Evolutionary conservation across 2,797 vertebrate genomes (phyloP).

Genomic region (Sebastes steindachneri): DNA sequence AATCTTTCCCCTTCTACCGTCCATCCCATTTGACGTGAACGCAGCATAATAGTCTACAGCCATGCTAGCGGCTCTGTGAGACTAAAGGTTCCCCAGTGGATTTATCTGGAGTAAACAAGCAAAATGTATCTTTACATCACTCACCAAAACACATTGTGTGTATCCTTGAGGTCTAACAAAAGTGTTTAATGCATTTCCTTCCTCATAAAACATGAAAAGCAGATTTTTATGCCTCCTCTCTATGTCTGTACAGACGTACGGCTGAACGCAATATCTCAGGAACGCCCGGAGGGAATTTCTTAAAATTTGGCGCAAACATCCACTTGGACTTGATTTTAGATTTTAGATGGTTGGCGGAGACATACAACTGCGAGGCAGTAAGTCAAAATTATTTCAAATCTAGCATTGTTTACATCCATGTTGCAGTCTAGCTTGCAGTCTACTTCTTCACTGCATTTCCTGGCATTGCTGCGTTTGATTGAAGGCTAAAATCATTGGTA

Average conservation of each 20-base stretch:
- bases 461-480: neutral
- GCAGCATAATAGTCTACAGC: neutral
- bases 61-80: neutral
- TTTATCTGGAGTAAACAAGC: neutral
- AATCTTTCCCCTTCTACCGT: neutral
- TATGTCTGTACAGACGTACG: no score
- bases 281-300: no score
- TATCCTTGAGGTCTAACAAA: neutral
- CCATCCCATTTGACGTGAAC: neutral
- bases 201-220: neutral
- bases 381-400: neutral
- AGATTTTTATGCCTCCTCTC: no score
- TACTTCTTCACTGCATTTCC: neutral
- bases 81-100: neutral
- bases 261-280: no score
- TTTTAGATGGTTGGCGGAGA: no score
- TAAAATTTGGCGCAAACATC: no score
- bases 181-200: neutral
- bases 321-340: no score
- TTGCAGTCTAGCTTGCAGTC: neutral
- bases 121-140: neutral
- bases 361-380: no score
- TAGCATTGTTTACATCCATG: neutral
- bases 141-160: neutral
- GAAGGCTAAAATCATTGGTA: neutral